Percentiles rank a stretch among this genome's conserved stretches.
Conservation (phyloP, 2,797 vertebrate genomes). For the Hypotaenidia philippensis region DNA sequence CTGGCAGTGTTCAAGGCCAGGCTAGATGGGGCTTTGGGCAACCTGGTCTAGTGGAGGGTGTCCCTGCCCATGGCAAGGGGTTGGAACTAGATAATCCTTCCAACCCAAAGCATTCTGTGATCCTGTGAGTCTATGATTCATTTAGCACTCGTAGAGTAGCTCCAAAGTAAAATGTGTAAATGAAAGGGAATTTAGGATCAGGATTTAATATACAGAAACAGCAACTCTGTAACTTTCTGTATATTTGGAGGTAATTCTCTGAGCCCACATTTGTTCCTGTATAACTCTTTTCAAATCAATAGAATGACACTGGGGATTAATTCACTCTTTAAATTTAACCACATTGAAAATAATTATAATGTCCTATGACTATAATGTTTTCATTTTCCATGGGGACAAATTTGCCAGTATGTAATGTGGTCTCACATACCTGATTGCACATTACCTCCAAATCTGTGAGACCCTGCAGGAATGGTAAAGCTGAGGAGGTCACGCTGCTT, state of each 20-base stretch:
- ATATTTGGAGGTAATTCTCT: slow-evolving; percentile 31
- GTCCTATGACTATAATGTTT: slow-evolving; percentile 53
- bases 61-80: no score
- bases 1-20: no score
- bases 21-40: no score
- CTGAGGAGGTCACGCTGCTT: slow-evolving; percentile 39
- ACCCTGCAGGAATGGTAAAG: slow-evolving; percentile 8
- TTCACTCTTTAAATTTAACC: slow-evolving; percentile 69
- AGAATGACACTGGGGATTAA: slow-evolving; percentile 49
- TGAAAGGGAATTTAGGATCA: neutral
- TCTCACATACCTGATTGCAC: slow-evolving; percentile 60
- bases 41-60: no score
- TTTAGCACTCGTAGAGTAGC: neutral
- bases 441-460: slow-evolving; percentile 57
- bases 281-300: slow-evolving; percentile 16
- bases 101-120: no score
- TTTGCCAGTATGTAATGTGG: slow-evolving; percentile 62
- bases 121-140: neutral
- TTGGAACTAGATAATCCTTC: no score
- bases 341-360: slow-evolving; percentile 65
- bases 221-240: slow-evolving; percentile 38
- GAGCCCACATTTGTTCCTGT: neutral
- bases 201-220: slow-evolving; percentile 54
- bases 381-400: slow-evolving; percentile 73
- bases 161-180: neutral